Conservation (phyloP, 2,797 vertebrate genomes). For the Pogoniulus pusillus region DNA sequence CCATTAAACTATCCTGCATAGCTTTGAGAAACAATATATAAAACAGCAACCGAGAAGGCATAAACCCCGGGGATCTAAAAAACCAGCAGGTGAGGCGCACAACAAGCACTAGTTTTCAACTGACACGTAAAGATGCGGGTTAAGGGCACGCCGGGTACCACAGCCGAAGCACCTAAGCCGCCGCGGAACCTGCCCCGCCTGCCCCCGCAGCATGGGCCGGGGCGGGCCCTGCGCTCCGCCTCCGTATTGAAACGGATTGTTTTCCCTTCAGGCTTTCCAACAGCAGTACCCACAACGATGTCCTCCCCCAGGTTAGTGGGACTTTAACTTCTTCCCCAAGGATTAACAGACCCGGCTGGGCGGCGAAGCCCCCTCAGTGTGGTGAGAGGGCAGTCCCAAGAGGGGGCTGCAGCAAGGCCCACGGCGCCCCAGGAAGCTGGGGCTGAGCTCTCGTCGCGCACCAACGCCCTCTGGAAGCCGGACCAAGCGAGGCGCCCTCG, state of each 20-base stretch:
- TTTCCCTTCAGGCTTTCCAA: too few species aligned
- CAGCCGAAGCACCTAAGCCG: neutral
- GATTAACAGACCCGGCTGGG: too few species aligned
- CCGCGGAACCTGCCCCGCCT: neutral
- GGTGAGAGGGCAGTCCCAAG: neutral
- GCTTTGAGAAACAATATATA: neutral
- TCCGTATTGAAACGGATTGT: neutral
- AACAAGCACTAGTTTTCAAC: fast-evolving
- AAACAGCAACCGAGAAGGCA: fast-evolving
- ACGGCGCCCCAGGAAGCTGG: neutral
- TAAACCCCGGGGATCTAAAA: fast-evolving
- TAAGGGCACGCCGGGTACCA: fast-evolving
- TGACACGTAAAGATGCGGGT: fast-evolving
- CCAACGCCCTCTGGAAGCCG: neutral
- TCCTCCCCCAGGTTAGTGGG: fast-evolving
- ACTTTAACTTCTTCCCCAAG: neutral
- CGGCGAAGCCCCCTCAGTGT: too few species aligned
- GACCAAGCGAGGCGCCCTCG: neutral
- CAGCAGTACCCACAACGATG: neutral
- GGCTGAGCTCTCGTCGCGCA: neutral
- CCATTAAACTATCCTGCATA: fast-evolving
- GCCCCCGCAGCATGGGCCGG: neutral
- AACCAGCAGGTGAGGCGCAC: too few species aligned
- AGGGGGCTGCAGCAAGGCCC: neutral
- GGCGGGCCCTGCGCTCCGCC: neutral